Base-by-base conservation (phyloP, 2,888 invertebrate species). In the Drosophila borborema region DNA sequence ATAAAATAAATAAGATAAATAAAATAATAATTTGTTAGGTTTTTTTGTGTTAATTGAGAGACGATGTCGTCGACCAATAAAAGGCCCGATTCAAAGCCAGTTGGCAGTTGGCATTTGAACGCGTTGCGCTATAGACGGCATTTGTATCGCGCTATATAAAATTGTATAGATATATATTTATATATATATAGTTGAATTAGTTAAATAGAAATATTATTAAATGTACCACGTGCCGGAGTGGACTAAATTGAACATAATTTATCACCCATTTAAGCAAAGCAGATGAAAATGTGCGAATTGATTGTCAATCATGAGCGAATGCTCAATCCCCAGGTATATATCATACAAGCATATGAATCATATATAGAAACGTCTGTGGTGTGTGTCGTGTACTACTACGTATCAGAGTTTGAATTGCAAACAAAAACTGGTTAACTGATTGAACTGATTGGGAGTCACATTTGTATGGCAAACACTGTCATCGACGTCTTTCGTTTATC, bases 311-410 rank as follows among this genome's bases (percentile, higher is more conserved):
- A 90, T 76, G 60, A 60, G 60, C 60, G 7, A 16, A 77, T 83
- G 67, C 79, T 89, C 69, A 85, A 90, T 61, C 88, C 85, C 69
- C 83, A 91, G 91, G 91, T 91, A 92, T 92, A 92, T 77, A 68
- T 55, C 45, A 45, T 49, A 46, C 45, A 49, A 36, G 40, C 54
- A 46, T 10, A 63, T 78, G 73, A 62, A 38, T 77, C 72, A 72
- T 23, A n/a, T 54, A 18, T 36, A 61, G 1, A 16, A 46, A 18
- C 61, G 53, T 31, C 43, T 54, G 9, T 61, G 36, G 36, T 58
- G 20, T 51, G 49, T 45, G 34, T 38, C 43, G 20, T 18, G 7
- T 45, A 49, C 31, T 45, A 49, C 31, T 20, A 48, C 61, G 34
- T 41, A 12, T 67, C 20, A 18, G 10, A 18, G 10, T 3, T 38